Conservation (phyloP, 2,797 vertebrate genomes). For the Pogoniulus pusillus region DNA sequence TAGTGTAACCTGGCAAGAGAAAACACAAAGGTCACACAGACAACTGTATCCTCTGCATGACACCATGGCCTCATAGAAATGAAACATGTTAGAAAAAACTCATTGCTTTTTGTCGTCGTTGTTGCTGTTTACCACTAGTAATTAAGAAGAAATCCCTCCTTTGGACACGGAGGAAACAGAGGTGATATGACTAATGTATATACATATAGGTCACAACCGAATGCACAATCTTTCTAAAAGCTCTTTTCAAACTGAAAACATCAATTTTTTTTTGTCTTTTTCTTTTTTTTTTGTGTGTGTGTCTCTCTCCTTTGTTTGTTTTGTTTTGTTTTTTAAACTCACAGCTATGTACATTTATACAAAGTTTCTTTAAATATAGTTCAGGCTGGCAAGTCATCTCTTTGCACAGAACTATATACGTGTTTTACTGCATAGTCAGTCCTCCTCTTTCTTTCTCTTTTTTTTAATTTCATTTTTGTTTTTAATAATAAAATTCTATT, state of each 20-base stretch:
- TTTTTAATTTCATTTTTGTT: too few relatives aligned
- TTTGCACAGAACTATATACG: conserved; percentile 75
- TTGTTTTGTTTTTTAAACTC: conserved; percentile 76
- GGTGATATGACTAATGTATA: conserved; percentile 82
- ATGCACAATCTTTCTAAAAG: conserved; percentile 83
- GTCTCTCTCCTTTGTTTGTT: too few relatives aligned
- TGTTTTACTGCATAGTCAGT: conserved; percentile 78
- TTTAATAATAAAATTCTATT: conserved; percentile 77
- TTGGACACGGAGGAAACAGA: conserved; percentile 71
- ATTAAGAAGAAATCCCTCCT: conserved; percentile 73
- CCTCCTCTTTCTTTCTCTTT: conserved; percentile 51
- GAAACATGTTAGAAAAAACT: conserved; percentile 74
- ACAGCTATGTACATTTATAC: conserved; percentile 88
- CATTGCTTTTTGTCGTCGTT: conserved; percentile 72
- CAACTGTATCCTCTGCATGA: conserved; percentile 69
- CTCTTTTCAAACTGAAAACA: conserved; percentile 84
- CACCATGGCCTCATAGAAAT: conserved; percentile 69
- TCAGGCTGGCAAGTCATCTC: conserved; percentile 84
- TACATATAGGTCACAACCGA: conserved; percentile 86
- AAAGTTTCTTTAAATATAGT: conserved; percentile 95
- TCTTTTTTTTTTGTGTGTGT: background rate
- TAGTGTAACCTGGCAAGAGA: conserved; percentile 71
- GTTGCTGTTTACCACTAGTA: conserved; percentile 72
- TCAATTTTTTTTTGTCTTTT: conserved; percentile 68
- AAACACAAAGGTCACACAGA: conserved; percentile 72